Evolutionary conservation across 1,140 invertebrate species (phyloP), one percentile per base, ranked within the genome.

Genomic region (Coelopa frigida): DNA sequence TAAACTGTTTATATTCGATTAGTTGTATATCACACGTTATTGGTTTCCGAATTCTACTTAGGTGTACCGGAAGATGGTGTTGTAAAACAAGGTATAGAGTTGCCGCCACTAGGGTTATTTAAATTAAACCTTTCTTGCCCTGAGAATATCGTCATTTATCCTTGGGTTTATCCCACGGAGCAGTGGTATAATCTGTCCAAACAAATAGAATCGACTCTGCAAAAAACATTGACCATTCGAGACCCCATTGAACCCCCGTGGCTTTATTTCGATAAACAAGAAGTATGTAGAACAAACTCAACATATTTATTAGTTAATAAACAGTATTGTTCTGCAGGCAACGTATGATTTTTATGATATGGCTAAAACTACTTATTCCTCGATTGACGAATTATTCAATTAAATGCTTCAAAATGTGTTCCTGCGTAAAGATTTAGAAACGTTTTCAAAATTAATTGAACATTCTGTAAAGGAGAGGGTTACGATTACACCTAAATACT

Each of bases 401-500:
- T 4, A 10, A 15, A 56, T 43, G 3, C 26, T 50, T 23, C 11
- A 38, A 17, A 38, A 50, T n/a, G 14, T 46, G 36, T 70, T 58
- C 70, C 73, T 44, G 49, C 52, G 38, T 42, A 66, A 35, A 73
- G 70, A 60, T 67, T 78, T 52, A 8, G 46, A 70, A 24, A 55
- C 67, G 49, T 67, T 83, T 48, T 70, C 78, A 45, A 45, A 71
- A 11, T 57, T 83, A 47, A 66, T 91, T 21, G 68, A 77, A 47
- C 66, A 73, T 18, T 81, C 86, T 49, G 73, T 90, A 14, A 68
- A 75, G 66, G 60, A 75, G 48, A 68, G 88, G 55, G 70, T 87
- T 48, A 55, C 68, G 44, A 78, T 73, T 53, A 81, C 84, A 49
- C 80, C 83, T 15, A 70, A 75, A 35, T 74, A 72, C 62, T 91